Evolutionary conservation across 1,140 invertebrate species (phyloP).

Genomic region (Carcinoscorpius rotundicauda): DNA sequence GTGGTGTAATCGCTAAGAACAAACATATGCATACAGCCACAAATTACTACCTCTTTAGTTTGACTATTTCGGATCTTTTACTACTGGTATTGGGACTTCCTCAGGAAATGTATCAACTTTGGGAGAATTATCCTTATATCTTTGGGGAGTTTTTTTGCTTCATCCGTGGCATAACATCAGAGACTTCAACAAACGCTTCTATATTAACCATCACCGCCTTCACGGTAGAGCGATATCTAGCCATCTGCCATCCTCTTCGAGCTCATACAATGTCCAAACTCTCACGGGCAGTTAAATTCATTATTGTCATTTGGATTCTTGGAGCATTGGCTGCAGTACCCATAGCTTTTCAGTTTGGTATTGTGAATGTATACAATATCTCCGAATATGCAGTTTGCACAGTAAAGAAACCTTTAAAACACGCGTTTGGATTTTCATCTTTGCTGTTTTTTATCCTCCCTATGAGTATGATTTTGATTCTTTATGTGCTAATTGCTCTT

Average conservation of each 20-base stretch:
- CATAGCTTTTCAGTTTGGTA: constrained; percentile 37
- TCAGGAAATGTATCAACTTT: constrained; percentile 74
- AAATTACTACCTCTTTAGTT: constrained; percentile 86
- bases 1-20: constrained; percentile 45
- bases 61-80: constrained; percentile 84
- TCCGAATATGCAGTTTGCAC: constrained; percentile 11
- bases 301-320: constrained; percentile 35
- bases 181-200: constrained; percentile 85
- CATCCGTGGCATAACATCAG: constrained; percentile 64
- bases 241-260: constrained; percentile 77
- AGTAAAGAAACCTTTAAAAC: constrained; percentile 25
- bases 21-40: constrained; percentile 45
- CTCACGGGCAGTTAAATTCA: constrained; percentile 34
- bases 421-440: constrained; percentile 68
- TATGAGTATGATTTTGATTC: constrained; percentile 70
- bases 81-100: constrained; percentile 56
- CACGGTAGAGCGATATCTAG: constrained; percentile 85
- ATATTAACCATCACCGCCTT: constrained; percentile 87
- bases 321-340: constrained; percentile 37
- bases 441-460: constrained; percentile 71
- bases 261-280: constrained; percentile 35
- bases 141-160: constrained; percentile 78
- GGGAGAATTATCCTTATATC: constrained; percentile 65
- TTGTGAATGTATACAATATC: constrained; percentile 17
- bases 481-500: constrained; percentile 71